Evolutionary conservation across 2,113 vertebrate species (phyloP).

Genomic region (Channa argus): DNA sequence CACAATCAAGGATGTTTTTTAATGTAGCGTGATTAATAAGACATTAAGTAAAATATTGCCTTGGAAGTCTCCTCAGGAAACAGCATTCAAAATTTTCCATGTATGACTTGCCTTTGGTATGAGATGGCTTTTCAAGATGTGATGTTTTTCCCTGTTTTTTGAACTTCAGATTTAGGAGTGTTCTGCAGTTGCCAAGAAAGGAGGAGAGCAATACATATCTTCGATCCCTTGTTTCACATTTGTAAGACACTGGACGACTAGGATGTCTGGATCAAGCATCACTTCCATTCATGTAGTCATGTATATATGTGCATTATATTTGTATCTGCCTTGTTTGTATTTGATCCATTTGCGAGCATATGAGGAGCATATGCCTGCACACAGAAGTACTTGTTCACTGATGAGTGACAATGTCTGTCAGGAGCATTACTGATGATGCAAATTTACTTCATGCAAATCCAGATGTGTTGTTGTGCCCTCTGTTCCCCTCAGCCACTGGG

Average conservation of each 20-base stretch:
- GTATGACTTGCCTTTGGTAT: constrained; percentile 58
- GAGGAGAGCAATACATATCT: constrained; percentile 23
- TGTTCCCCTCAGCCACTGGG: constrained; percentile 39
- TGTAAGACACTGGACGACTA: neutral
- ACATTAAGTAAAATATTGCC: constrained; percentile 65
- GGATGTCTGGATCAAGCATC: constrained; percentile 17
- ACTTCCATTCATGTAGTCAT: constrained; percentile 3
- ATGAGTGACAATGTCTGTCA: constrained; percentile 36
- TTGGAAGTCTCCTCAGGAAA: constrained; percentile 57
- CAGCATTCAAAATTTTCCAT: constrained; percentile 70
- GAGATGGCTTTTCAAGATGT: constrained; percentile 80
- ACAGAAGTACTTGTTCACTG: constrained; percentile 42
- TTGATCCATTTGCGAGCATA: constrained; percentile 11
- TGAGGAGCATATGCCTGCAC: constrained; percentile 8
- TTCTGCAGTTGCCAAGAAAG: constrained; percentile 34
- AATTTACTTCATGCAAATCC: constrained; percentile 35
- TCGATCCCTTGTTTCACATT: constrained; percentile 16
- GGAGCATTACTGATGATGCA: constrained; percentile 7
- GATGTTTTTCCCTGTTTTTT: constrained; percentile 27
- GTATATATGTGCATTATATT: constrained; percentile 1
- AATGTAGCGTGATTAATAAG: constrained; percentile 68
- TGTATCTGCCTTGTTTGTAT: constrained; percentile 7
- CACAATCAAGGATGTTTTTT: constrained; percentile 55
- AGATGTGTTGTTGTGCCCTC: constrained; percentile 35
- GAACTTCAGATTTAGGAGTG: constrained; percentile 53